Base-by-base conservation (phyloP, 2,797 vertebrate species). In the Myotis daubentonii region DNA sequence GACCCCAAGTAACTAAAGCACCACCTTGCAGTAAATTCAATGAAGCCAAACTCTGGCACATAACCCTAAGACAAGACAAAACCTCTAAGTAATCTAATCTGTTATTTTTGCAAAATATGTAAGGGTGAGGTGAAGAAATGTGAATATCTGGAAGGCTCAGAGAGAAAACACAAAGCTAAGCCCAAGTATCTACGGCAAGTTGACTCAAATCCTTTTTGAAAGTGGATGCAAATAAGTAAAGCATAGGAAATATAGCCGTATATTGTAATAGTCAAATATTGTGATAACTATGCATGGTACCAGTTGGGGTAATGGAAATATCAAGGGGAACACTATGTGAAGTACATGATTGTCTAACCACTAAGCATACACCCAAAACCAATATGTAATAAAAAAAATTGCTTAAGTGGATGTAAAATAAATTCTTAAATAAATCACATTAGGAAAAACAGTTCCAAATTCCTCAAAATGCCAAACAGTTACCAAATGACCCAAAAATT, bases 391-490 rank as follows among this genome's bases (percentile, higher is more conserved):
- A 9, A 16, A 25, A 36, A 23, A 70, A 38, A 23, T 66, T 66
- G 13, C 36, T 76, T 33, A 85, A 75, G 10, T 47, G n/a, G 28
- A 44, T 44, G 8, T 79, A 72, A 65, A 11, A 80, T 53, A 86
- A 86, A 87, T 83, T 81, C 78, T 66, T 33, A 79, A 94, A 91
- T 55, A 95, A 93, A 57, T 74, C 28, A 78, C 65, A 94, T 79
- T 93, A 4, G 16, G 78, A 72, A 94, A 95, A 95, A 78, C 0
- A 38, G 60, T 70, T 55, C 72, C 9, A n/a, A 70, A 7, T 47
- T 55, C 19, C 22, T 90, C 55, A 74, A 94, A 82, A 74, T 88
- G 71, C 17, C 38, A 71, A 92, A 62, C 12, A 23, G 8, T 83
- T 94, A 74, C 11, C 36, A 22, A 41, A n/a, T 53, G 22, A 89